Evolutionary conservation across 2,113 vertebrate species (phyloP).

Genomic region (Pithys albifrons): DNA sequence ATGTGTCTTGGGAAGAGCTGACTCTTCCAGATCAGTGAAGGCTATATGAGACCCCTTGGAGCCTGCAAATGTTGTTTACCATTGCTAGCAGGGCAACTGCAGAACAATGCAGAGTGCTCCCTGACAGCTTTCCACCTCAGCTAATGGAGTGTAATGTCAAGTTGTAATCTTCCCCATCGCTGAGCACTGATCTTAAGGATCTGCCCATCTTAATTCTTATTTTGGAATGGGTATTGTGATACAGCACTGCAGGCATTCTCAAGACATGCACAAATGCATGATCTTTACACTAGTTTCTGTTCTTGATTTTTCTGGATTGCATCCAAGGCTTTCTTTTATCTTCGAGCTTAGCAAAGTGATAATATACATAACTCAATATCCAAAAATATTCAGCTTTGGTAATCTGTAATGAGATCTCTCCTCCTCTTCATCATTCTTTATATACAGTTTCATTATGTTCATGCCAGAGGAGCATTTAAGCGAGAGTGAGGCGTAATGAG

Average conservation of each 20-base stretch:
- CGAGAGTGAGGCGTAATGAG: neutral
- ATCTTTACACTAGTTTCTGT: neutral
- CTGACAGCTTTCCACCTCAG: neutral
- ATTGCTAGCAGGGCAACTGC: neutral
- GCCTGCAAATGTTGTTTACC: neutral
- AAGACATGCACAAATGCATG: neutral
- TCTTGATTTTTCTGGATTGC: constrained; percentile 13
- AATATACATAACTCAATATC: constrained; percentile 20
- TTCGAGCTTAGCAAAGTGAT: constrained; percentile 25
- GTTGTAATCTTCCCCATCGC: neutral
- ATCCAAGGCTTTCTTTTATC: constrained; percentile 31
- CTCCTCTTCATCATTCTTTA: neutral
- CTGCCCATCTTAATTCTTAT: neutral
- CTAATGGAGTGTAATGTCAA: neutral
- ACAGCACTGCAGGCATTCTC: neutral
- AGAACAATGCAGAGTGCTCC: fast-evolving
- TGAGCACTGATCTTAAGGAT: neutral
- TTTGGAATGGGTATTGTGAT: neutral
- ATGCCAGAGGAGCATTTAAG: constrained; percentile 14
- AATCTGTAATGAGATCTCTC: constrained; percentile 50
- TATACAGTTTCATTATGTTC: constrained; percentile 12
- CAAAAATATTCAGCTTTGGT: constrained; percentile 34
- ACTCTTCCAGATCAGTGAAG: neutral
- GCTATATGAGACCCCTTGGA: neutral
- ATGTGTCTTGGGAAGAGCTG: neutral